Percentiles rank a stretch among this genome's conserved stretches.
Conservation (phyloP, 2,113 vertebrate species). For the Fregata magnificens region DNA sequence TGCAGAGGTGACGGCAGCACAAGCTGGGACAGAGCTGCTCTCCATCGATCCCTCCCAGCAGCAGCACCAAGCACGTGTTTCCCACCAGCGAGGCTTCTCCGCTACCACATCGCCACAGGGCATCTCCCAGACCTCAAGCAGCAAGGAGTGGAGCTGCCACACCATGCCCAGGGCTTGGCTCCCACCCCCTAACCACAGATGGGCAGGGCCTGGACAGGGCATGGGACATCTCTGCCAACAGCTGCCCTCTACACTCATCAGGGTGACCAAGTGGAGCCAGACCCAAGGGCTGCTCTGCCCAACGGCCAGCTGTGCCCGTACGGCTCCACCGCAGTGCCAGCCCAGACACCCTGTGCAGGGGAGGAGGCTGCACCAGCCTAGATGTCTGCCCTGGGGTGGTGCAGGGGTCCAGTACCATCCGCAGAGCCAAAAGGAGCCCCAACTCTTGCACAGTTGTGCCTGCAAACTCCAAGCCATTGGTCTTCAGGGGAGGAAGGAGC, state of each 20-base stretch:
- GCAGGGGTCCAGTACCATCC: background rate
- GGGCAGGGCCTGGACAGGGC: background rate
- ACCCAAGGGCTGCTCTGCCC: background rate
- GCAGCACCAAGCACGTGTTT: background rate
- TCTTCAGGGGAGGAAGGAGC: background rate
- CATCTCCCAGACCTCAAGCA: background rate
- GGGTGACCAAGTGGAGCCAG: background rate
- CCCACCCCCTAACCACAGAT: background rate
- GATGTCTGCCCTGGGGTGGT: too few species aligned
- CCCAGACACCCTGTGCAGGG: accelerated
- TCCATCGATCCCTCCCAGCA: background rate
- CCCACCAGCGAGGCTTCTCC: background rate
- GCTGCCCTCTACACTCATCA: background rate
- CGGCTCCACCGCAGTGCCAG: background rate
- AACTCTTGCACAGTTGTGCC: background rate
- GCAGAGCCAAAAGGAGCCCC: background rate
- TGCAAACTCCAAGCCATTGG: background rate
- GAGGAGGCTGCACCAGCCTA: background rate
- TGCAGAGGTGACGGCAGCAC: background rate
- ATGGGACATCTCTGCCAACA: background rate
- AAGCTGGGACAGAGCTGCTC: background rate
- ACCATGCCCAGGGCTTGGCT: background rate
- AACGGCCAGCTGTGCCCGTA: background rate
- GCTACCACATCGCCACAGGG: background rate
- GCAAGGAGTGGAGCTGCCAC: background rate